Base-by-base conservation (phyloP, 2,113 vertebrate species). In the Atherinomorus stipes region DNA sequence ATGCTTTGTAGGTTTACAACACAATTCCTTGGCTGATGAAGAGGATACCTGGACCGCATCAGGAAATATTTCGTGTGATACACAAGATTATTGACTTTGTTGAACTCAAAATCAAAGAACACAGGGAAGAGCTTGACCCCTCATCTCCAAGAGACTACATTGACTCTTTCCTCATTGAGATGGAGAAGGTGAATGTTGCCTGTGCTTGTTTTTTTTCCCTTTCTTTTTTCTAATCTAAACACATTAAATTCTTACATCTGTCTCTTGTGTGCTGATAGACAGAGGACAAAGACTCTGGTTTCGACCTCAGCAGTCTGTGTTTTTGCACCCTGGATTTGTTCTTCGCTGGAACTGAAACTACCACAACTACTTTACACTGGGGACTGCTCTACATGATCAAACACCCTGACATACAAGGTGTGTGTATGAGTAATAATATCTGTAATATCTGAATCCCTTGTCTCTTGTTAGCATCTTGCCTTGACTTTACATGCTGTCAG, bases 331-430 rank as follows among this genome's bases (percentile, higher is more conserved):
- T 94, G 0, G 96, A 96, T 64, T 85, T 96, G 51, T 91, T 97
- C 51, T 49, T 81, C 0, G 95, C 94, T 3, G 95, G 95, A 64
- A 96, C 94, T 0, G 95, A 96, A 89, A 96, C 96, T 11, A 94
- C 94, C 0, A 86, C 94, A 1, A 92, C 94, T 0, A 96, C 95
- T 0, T 37, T 96, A 22, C 83, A 86, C 56, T 97, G 95, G 96
- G 95, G 80, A 16, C 66, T 97, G 37, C 85, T 96, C 0, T 97
- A 85, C n/a, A 93, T 96, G 95, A 93, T 91, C 19, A 2, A 64
- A 0, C 0, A 95, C 44, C 95, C 94, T 1, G 89, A 94, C 54
- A 89, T 95, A 47, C 95, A 96, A 93, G 92, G 95, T 96, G 47
- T 31, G 62, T 76, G 23, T 82, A n/a, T 34, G 31, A 34, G 31